Conservation (phyloP, 2,113 vertebrate species). For the Procavia capensis region DNA sequence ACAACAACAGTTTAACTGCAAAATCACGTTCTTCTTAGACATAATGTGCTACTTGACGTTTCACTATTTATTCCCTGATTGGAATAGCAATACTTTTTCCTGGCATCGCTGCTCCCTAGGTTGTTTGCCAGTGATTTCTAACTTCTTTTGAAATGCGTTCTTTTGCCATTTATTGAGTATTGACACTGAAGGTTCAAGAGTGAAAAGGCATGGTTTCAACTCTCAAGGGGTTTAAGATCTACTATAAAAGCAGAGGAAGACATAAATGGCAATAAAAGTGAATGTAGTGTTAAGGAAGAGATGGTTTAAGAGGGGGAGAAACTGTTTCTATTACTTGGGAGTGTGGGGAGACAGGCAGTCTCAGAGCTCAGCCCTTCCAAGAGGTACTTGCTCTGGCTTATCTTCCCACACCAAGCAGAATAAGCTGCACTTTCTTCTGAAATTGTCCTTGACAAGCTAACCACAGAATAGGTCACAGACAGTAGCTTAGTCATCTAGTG, state of each 20-base stretch:
- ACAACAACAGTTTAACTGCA: background rate
- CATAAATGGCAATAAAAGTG: background rate
- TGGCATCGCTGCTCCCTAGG: background rate
- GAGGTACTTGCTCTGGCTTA: too few species aligned
- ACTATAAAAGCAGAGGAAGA: background rate
- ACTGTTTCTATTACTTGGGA: background rate
- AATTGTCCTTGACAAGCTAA: too few species aligned
- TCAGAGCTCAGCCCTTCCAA: too few species aligned
- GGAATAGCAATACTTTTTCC: background rate
- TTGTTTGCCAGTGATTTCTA: background rate
- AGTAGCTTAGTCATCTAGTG: too few species aligned
- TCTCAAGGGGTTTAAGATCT: background rate
- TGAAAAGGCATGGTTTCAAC: background rate
- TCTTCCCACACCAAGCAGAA: too few species aligned
- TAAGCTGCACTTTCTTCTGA: too few species aligned
- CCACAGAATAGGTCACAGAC: too few species aligned
- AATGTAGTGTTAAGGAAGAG: background rate
- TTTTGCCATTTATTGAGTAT: background rate
- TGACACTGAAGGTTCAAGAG: background rate
- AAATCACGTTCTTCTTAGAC: background rate
- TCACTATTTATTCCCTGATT: background rate
- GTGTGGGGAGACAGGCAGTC: too few species aligned
- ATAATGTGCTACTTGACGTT: background rate
- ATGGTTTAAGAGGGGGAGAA: background rate
- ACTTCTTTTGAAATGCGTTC: background rate